A percentile compares a stretch with the other conserved stretches of the same genome.
These are phyloP conservation scores for Trissolcus japonicus DNA, from an alignment of 2,888 invertebrate species.

Conservation along the genomic window DNA sequence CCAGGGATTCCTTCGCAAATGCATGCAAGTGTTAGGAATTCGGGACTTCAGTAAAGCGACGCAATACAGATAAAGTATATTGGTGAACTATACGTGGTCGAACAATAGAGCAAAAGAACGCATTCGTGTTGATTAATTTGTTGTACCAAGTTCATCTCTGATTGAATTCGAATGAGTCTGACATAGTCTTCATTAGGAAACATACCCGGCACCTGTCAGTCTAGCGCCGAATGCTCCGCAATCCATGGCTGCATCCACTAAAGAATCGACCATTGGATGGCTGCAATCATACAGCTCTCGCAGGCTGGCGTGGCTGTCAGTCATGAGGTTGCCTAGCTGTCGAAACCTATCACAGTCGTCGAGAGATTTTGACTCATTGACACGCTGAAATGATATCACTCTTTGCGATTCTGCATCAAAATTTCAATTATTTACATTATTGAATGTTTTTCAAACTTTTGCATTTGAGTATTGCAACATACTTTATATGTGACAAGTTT, in stretches of 20 bases:
- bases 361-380: slow-evolving; percentile 65
- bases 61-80: not conserved
- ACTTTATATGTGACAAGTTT: not conserved
- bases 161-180: slow-evolving; percentile 1
- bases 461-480: too few species aligned
- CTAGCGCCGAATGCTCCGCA: slow-evolving; percentile 88
- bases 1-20: too few species aligned
- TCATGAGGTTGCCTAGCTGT: slow-evolving; percentile 89
- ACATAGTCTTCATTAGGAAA: slow-evolving; percentile 26
- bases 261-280: slow-evolving; percentile 88
- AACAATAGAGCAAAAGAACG: too few species aligned
- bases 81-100: too few species aligned
- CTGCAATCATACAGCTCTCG: slow-evolving; percentile 94
- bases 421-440: slow-evolving; percentile 11
- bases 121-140: too few species aligned
- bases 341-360: slow-evolving; percentile 76
- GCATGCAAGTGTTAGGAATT: not conserved
- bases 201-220: slow-evolving; percentile 94
- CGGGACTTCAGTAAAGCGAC: not conserved
- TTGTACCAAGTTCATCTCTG: too few species aligned
- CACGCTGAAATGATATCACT: slow-evolving; percentile 78
- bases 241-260: slow-evolving; percentile 85
- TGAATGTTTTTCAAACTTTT: too few species aligned
- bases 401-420: slow-evolving; percentile 86
- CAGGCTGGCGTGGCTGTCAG: slow-evolving; percentile 91